A percentile compares a stretch with the other conserved stretches of the same genome.
These are phyloP conservation scores for Drosophila trapezifrons DNA, from an alignment of 1,140 invertebrate species.

Conservation along the genomic window DNA sequence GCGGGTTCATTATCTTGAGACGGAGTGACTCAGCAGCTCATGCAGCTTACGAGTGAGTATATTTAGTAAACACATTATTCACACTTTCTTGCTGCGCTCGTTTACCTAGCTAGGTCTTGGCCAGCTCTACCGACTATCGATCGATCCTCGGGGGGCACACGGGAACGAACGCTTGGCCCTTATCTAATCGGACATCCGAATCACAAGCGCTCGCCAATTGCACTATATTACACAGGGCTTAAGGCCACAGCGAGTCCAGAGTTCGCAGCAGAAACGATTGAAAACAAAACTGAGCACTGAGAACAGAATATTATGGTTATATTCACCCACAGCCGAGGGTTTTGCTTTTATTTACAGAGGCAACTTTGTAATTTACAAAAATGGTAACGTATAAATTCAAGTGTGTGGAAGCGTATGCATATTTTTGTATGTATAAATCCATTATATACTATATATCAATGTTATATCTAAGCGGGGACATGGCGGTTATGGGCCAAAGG, in stretches of 20 bases:
- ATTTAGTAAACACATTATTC: conserved; percentile 61
- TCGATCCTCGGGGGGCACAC: neutral
- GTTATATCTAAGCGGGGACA: conserved; percentile 30
- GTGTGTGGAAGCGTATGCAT: conserved; percentile 59
- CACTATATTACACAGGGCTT: conserved; percentile 12
- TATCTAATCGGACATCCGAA: conserved; percentile 22
- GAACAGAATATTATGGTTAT: conserved; percentile 4
- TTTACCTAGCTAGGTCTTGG: neutral
- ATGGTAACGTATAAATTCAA: conserved; percentile 67
- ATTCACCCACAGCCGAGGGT: conserved; percentile 63
- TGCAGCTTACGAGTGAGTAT: conserved; percentile 12
- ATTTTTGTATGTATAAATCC: conserved; percentile 24
- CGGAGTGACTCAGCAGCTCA: conserved; percentile 54
- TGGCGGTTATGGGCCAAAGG: conserved; percentile 20
- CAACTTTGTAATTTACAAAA: conserved; percentile 69
- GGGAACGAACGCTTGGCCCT: neutral
- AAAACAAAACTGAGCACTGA: neutral
- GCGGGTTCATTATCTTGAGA: conserved; percentile 52
- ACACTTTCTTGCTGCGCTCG: conserved; percentile 54
- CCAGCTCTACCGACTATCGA: neutral
- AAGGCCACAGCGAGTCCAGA: neutral
- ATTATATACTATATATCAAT: conserved; percentile 41
- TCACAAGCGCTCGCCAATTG: conserved; percentile 13
- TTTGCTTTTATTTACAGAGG: conserved; percentile 73
- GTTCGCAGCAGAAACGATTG: no score